Evolutionary conservation across 2,113 vertebrate genomes (phyloP).

Genomic region (Taurulus bubalis): DNA sequence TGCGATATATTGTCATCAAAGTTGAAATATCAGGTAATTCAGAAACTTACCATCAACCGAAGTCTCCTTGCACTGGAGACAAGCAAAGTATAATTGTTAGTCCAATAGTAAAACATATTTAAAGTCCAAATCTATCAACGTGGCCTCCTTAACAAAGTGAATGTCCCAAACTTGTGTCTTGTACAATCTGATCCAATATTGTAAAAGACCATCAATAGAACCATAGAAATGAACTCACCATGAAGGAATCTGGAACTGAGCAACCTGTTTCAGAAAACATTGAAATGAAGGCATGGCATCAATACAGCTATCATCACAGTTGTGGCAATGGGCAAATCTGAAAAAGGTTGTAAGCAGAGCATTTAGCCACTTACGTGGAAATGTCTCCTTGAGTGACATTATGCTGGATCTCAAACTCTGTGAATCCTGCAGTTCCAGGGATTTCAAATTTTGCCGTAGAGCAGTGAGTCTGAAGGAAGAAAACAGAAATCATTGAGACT

Average conservation of each 20-base stretch:
- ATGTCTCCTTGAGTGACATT: conserved; percentile 11
- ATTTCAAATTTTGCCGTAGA: conserved; percentile 18
- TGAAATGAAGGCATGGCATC: no score
- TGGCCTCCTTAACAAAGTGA: background rate
- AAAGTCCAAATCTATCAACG: background rate
- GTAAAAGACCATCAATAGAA: background rate
- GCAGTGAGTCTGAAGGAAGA: conserved; percentile 26
- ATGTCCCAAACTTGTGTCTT: background rate
- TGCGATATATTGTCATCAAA: background rate
- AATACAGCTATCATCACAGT: background rate
- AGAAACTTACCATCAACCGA: background rate
- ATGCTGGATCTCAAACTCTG: conserved; percentile 5
- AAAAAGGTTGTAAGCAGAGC: background rate
- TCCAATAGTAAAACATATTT: background rate
- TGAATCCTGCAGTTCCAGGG: conserved; percentile 14
- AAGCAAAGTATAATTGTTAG: background rate
- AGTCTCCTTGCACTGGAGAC: background rate
- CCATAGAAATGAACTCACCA: background rate
- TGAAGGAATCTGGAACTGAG: no score
- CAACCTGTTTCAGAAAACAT: no score
- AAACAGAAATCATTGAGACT: background rate
- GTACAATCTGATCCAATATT: background rate
- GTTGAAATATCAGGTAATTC: background rate
- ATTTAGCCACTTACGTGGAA: conserved; percentile 30
- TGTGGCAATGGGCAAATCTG: background rate